A percentile compares a stretch with the other conserved stretches of the same genome.
Evolutionary conservation across 1,140 invertebrate species (phyloP).

Genomic region (Colletes latitarsis): DNA sequence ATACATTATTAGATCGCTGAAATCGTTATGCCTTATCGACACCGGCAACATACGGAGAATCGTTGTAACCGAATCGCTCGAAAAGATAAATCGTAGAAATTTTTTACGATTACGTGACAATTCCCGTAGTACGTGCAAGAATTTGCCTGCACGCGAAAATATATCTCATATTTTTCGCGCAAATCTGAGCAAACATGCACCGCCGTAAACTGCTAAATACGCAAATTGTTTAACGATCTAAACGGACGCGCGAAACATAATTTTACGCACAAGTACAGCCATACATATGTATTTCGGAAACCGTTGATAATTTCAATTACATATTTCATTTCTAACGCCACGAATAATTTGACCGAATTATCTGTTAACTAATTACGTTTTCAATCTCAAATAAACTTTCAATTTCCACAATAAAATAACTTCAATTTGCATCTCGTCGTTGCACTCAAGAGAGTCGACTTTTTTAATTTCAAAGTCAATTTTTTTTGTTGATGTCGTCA

Average conservation of each 20-base stretch:
- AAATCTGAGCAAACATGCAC: not conserved
- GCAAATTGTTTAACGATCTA: not conserved
- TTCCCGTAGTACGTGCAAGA: not conserved
- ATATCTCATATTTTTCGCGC: not conserved
- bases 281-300: too few relatives aligned
- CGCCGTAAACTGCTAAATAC: not conserved
- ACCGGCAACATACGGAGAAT: constrained; percentile 7
- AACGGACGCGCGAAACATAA: not conserved
- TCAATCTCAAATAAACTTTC: too few relatives aligned
- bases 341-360: too few relatives aligned
- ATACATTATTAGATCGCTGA: constrained; percentile 1
- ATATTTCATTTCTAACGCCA: too few relatives aligned
- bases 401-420: too few relatives aligned
- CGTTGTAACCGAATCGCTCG: not conserved
- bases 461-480: too few relatives aligned
- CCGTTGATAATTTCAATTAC: too few relatives aligned
- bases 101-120: not conserved
- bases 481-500: too few relatives aligned
- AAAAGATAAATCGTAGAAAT: not conserved
- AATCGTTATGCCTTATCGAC: constrained; percentile 23
- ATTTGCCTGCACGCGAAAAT: not conserved
- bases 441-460: too few relatives aligned
- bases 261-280: too few relatives aligned
- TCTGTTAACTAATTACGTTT: too few relatives aligned
- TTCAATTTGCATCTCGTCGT: too few relatives aligned